phyloP scores from a whole-genome alignment of 2,888 invertebrate species.

The Cosmopolites sordidus region DNA sequence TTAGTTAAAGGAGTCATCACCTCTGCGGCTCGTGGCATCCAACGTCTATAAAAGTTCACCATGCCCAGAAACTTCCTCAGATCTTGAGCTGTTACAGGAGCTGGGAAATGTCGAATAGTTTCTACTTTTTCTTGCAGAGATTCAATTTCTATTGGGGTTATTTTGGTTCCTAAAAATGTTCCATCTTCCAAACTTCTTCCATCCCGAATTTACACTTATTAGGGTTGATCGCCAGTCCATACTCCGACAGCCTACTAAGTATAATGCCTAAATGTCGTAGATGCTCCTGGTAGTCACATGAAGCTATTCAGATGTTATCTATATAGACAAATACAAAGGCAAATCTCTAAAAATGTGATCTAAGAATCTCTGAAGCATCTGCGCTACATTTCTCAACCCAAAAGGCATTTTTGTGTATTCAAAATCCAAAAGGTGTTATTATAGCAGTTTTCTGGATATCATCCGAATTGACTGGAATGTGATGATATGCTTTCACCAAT shows the following conservation, averaged over 20 bases:
- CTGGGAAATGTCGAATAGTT: slow-evolving; percentile 6
- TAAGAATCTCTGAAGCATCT: slow-evolving; percentile 7
- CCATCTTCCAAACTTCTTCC: slow-evolving; percentile 10
- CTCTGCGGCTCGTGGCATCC: background rate
- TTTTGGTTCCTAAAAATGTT: slow-evolving; percentile 8
- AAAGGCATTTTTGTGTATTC: too few relatives aligned
- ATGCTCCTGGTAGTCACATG: background rate
- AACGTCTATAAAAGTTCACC: slow-evolving; percentile 8
- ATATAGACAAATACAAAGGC: slow-evolving; percentile 3
- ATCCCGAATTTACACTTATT: too few relatives aligned
- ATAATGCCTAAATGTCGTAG: background rate
- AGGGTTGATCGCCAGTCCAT: slow-evolving; percentile 7
- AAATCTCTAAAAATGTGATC: too few relatives aligned
- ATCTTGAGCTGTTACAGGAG: background rate
- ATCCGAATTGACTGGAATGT: slow-evolving; percentile 6
- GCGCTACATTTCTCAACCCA: slow-evolving; percentile 10
- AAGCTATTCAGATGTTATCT: too few relatives aligned
- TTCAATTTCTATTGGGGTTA: slow-evolving; percentile 1
- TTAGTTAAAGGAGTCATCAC: too few relatives aligned
- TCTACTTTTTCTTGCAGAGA: slow-evolving; percentile 9
- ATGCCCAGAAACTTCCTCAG: slow-evolving; percentile 1
- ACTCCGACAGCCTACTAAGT: background rate
- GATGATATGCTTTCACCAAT: slow-evolving; percentile 8
- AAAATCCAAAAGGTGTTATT: too few relatives aligned
- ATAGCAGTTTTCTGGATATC: background rate